Conservation (phyloP, 2,888 invertebrate species). For the Lissocephala sabroskyi region DNA sequence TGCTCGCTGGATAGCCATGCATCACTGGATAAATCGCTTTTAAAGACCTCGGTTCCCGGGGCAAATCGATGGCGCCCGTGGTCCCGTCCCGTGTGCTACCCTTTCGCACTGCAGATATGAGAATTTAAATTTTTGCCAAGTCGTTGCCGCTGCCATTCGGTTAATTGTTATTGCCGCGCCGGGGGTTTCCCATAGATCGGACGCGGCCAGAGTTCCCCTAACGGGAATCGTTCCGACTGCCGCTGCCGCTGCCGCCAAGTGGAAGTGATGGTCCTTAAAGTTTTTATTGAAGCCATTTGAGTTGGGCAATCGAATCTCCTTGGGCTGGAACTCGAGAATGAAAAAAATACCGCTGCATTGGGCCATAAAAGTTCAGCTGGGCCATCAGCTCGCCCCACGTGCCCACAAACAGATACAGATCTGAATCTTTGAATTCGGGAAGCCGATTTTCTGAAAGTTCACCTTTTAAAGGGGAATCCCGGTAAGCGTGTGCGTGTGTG, state of each 20-base stretch:
- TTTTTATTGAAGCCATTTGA: slow-evolving; percentile 54
- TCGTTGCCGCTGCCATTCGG: slow-evolving; percentile 16
- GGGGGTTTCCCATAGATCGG: no score
- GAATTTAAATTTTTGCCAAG: not conserved
- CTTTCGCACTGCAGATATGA: no score
- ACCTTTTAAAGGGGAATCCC: slow-evolving; percentile 49
- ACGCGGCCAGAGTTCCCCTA: no score
- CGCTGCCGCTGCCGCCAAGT: not conserved
- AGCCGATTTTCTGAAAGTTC: slow-evolving; percentile 19
- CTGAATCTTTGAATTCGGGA: no score
- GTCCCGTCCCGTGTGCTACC: no score
- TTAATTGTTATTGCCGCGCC: slow-evolving; percentile 35
- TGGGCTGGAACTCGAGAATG: slow-evolving; percentile 25
- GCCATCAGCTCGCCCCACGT: not conserved
- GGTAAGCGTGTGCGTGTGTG: no score
- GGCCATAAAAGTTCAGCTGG: slow-evolving; percentile 22
- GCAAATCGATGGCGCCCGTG: no score
- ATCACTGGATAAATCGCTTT: no score
- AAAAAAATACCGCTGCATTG: slow-evolving; percentile 24
- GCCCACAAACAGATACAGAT: slow-evolving; percentile 1
- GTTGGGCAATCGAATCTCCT: slow-evolving; percentile 47
- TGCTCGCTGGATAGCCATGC: no score
- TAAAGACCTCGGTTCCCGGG: no score
- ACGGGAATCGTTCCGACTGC: no score
- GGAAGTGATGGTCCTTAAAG: slow-evolving; percentile 33